Percentiles rank a stretch among this genome's conserved stretches.
Evolutionary conservation across 92 coral and sea anemone species (phyloP).

Genomic region (Heteractis magnifica): DNA sequence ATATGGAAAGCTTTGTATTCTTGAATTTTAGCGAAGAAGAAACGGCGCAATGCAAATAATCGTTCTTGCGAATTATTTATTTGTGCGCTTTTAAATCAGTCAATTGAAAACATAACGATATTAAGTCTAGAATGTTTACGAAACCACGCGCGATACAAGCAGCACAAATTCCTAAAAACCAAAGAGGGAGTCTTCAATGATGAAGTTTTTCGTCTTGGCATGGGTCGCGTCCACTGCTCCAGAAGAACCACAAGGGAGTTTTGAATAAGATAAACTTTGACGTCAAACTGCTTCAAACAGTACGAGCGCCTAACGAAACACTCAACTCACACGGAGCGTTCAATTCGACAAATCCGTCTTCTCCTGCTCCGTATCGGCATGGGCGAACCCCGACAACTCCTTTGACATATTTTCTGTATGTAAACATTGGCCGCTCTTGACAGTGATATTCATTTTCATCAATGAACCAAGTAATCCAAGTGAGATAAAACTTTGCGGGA

Average conservation of each 20-base stretch:
- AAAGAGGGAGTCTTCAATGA: background rate
- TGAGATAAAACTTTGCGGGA: conserved; percentile 6
- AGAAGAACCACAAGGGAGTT: background rate
- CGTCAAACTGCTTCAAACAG: conserved; percentile 5
- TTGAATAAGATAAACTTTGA: background rate
- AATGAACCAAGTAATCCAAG: conserved; percentile 4
- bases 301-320: background rate
- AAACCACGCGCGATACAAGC: background rate
- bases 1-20: no score
- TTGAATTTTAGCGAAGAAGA: no score
- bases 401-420: background rate
- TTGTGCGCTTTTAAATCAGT: no score
- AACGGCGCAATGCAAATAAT: no score
- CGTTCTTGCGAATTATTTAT: no score
- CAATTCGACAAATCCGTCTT: background rate
- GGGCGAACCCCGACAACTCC: background rate
- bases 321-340: conserved; percentile 4
- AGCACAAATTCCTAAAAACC: background rate
- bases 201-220: background rate
- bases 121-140: background rate
- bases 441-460: conserved; percentile 13
- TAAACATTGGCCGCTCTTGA: background rate
- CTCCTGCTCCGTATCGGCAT: background rate
- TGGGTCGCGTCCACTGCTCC: background rate
- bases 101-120: no score